These are phyloP conservation scores for Barbus barbus DNA, from an alignment of 2,113 vertebrate genomes.

Conservation along the genomic window DNA sequence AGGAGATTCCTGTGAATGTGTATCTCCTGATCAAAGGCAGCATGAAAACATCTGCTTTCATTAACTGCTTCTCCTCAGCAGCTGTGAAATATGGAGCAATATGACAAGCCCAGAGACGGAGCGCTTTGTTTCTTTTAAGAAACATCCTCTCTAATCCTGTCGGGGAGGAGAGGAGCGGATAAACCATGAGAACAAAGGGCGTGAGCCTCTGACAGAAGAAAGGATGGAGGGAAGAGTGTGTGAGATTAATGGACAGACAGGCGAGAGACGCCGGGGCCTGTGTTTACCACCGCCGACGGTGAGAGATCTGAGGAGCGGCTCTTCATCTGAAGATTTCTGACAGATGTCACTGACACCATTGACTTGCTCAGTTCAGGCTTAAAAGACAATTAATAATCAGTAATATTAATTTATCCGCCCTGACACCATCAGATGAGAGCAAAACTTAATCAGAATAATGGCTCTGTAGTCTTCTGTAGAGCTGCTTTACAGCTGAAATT, in stretches of 20 bases:
- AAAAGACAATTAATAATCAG: no score
- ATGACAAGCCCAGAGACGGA: background rate
- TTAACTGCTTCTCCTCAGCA: conserved; percentile 4
- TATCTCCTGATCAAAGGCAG: conserved; percentile 42
- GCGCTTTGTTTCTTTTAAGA: conserved; percentile 52
- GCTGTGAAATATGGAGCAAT: background rate
- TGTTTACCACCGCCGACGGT: background rate
- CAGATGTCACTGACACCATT: background rate
- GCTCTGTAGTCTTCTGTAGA: background rate
- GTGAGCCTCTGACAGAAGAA: background rate
- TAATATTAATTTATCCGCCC: no score
- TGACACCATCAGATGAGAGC: no score
- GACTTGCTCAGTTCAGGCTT: background rate
- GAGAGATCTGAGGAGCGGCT: background rate
- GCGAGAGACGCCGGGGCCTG: background rate
- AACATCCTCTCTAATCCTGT: conserved; percentile 50
- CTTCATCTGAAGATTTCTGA: background rate
- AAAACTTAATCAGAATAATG: background rate
- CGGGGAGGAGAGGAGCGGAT: conserved; percentile 27
- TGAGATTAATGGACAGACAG: conserved; percentile 22
- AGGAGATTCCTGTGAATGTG: background rate
- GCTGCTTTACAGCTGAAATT: background rate
- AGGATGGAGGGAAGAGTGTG: no score
- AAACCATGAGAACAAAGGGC: conserved; percentile 26
- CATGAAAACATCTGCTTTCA: conserved; percentile 32